phyloP scores from a whole-genome alignment of 23 tunicate species.

The Botrylloides violaceus region DNA sequence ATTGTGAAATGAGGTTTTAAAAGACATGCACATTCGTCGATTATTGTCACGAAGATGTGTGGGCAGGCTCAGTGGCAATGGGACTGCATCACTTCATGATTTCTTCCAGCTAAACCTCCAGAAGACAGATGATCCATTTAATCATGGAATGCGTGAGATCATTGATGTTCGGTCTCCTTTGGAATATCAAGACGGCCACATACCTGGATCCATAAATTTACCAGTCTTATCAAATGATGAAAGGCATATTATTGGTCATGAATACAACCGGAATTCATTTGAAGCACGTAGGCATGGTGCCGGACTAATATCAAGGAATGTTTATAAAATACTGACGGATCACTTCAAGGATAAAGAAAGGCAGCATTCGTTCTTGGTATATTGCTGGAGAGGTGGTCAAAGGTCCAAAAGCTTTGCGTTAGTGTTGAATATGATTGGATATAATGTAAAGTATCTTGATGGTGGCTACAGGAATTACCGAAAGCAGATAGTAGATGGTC shows the following conservation, averaged over 20 bases:
- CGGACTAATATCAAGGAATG: slow-evolving; percentile 10
- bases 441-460: slow-evolving; percentile 13
- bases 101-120: neutral
- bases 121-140: neutral
- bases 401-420: slow-evolving; percentile 13
- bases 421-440: slow-evolving; percentile 21
- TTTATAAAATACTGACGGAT: neutral
- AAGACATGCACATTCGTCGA: too few relatives aligned
- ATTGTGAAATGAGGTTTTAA: too few relatives aligned
- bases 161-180: slow-evolving; percentile 21
- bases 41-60: too few relatives aligned
- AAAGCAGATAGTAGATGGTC: neutral
- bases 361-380: slow-evolving; percentile 8
- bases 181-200: slow-evolving; percentile 18
- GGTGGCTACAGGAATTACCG: slow-evolving; percentile 24
- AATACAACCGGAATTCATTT: slow-evolving; percentile 19
- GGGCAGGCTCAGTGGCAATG: too few relatives aligned
- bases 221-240: slow-evolving; percentile 21
- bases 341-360: slow-evolving; percentile 9
- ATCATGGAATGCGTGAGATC: slow-evolving; percentile 4
- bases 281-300: slow-evolving; percentile 13
- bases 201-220: slow-evolving; percentile 19
- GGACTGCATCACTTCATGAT: too few relatives aligned
- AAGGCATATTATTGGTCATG: slow-evolving; percentile 10
- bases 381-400: slow-evolving; percentile 29